Evolutionary conservation across 2,888 invertebrate species (phyloP), one percentile per base, ranked within the genome.

Genomic region (Leptopilina myrica): DNA sequence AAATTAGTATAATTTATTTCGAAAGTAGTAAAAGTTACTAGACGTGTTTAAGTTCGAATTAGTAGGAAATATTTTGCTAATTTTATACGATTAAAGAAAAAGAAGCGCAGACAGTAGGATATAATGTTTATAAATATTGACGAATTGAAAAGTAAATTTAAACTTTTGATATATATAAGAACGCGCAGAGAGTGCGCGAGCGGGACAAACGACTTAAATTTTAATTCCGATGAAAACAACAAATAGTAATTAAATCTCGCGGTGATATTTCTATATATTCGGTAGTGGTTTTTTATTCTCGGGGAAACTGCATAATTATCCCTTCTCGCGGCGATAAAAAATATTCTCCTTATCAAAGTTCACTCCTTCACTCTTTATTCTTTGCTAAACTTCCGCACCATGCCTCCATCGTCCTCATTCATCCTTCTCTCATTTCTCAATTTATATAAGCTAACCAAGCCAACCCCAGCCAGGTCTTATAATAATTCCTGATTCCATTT

Each of bases 401-500:
- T 62, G 43, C 59, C 76, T 40, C 46, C 40, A 64, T 75, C 76
- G 59, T 65, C 59, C 26, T 15, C 59, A 62, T 33, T 65, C 75
- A 73, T 76, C 65, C 79, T 77, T 82, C 82, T 78, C 75, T 77
- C 82, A 81, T 81, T 83, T 83, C 84, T 85, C 86, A 85, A 87
- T 89, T 87, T 88, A 86, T 88, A 87, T 87, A 86, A 87, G 85
- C 83, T 78, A 80, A 80, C 80, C 79, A 80, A 85, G 81, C 84
- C 85, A 85, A 79, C 85, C 84, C 85, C 87, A 85, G 87, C 84
- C 82, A 78, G 84, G 86, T 89, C 89, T 89, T 90, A 91, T 90
- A 91, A 91, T 91, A 91, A 91, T 91, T 90, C 89, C 88, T 89
- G 87, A 90, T 89, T 88, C 88, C 86, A 81, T 81, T 81, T 84